Evolutionary conservation across 1,140 invertebrate genomes (phyloP).

Genomic region (Cyclargus thomasi): DNA sequence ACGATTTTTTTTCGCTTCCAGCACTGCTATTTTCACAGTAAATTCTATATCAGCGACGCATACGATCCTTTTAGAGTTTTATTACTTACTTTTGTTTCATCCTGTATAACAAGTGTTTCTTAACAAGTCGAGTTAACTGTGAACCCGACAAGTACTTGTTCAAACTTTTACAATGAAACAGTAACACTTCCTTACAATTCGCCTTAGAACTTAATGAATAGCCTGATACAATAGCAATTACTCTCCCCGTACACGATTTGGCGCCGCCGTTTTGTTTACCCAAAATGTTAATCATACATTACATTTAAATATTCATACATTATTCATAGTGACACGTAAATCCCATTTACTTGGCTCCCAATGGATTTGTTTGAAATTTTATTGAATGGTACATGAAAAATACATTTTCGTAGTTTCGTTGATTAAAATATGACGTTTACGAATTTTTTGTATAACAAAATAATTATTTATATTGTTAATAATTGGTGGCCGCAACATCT

Average conservation of each 20-base stretch:
- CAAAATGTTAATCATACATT: constrained; percentile 3
- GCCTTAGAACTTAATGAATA: neutral
- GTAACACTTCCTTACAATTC: neutral
- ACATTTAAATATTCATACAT: constrained; percentile 1
- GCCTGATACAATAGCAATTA: neutral
- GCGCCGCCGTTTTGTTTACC: neutral
- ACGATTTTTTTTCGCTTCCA: too few relatives aligned
- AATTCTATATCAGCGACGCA: too few relatives aligned
- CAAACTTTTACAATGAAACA: neutral
- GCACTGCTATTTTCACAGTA: too few relatives aligned
- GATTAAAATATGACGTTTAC: too few relatives aligned
- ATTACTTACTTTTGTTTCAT: too few relatives aligned
- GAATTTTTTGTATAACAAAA: too few relatives aligned
- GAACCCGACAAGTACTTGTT: too few relatives aligned
- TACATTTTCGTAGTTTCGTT: neutral
- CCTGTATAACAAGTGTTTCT: too few relatives aligned
- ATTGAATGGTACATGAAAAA: neutral
- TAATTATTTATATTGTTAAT: too few relatives aligned
- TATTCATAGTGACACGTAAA: constrained; percentile 1
- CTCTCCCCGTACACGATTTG: neutral
- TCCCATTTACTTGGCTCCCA: neutral
- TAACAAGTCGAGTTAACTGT: too few relatives aligned
- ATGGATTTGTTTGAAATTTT: neutral
- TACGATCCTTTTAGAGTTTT: too few relatives aligned
- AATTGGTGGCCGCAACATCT: too few relatives aligned